Conservation (phyloP, 2,113 vertebrate species). For the Podarcis raffonei region DNA sequence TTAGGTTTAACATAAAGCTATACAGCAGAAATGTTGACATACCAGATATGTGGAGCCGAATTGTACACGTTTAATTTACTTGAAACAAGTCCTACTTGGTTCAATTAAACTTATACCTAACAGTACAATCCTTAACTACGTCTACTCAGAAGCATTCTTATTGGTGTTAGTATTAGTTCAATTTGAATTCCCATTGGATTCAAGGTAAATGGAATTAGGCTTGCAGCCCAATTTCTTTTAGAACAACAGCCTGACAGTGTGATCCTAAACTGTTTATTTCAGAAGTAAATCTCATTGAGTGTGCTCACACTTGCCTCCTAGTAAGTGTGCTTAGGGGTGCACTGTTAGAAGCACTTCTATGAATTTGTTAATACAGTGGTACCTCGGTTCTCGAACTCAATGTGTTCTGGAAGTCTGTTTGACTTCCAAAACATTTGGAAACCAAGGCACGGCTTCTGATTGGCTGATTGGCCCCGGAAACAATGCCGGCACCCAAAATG, state of each 20-base stretch:
- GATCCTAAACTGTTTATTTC: neutral
- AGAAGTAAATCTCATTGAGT: neutral
- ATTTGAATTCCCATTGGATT: too few species aligned
- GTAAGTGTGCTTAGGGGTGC: neutral
- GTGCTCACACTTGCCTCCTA: neutral
- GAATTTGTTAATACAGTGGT: neutral
- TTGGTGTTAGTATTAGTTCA: too few species aligned
- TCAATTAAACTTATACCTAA: neutral
- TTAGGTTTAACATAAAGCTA: neutral
- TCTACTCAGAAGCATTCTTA: too few species aligned
- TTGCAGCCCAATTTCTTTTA: neutral
- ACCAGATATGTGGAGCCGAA: neutral
- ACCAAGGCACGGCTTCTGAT: too few species aligned
- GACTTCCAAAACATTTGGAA: too few species aligned
- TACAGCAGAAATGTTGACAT: neutral
- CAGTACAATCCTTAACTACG: too few species aligned
- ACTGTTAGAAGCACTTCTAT: neutral
- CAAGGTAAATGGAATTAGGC: too few species aligned
- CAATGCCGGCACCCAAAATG: too few species aligned
- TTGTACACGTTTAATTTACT: neutral
- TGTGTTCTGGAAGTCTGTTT: too few species aligned
- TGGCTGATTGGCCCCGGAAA: too few species aligned
- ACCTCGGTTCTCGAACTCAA: too few species aligned
- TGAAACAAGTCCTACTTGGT: neutral
- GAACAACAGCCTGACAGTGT: too few species aligned